Conservation (phyloP, 2,888 invertebrate genomes). For the Holacanthella duospinosa region DNA sequence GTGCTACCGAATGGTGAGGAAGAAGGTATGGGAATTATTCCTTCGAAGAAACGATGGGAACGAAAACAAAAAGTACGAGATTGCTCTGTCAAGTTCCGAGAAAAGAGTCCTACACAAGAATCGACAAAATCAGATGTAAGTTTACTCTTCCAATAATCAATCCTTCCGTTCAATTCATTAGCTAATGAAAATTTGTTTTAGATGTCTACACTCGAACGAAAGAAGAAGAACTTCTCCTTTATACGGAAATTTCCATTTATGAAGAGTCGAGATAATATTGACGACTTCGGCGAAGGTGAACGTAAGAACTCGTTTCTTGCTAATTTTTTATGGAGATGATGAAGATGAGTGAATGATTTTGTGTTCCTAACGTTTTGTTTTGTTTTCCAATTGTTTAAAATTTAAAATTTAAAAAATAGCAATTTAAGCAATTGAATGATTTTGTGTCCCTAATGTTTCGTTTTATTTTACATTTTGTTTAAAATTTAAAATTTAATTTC, state of each 20-base stretch:
- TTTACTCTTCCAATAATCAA: not conserved
- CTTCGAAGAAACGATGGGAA: constrained; percentile 90
- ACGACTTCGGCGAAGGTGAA: constrained; percentile 49
- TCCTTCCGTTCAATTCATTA: too few relatives aligned
- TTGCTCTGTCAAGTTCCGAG: constrained; percentile 95
- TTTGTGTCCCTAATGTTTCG: too few relatives aligned
- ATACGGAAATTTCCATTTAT: constrained; percentile 98
- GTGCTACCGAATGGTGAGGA: constrained; percentile 57
- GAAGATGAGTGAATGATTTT: not conserved
- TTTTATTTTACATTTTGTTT: constrained; percentile 8
- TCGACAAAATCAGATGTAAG: constrained; percentile 14
- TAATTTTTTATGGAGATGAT: constrained; percentile 28
- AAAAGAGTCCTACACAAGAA: constrained; percentile 37
- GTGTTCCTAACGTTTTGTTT: not conserved
- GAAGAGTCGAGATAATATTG: constrained; percentile 94
- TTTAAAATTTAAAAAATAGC: too few relatives aligned
- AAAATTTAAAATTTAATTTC: too few relatives aligned
- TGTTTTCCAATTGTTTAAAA: not conserved
- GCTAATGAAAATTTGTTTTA: constrained; percentile 41
- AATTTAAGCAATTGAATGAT: too few relatives aligned
- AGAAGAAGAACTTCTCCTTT: constrained; percentile 97
- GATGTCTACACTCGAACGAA: constrained; percentile 87
- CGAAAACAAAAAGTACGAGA: constrained; percentile 92
- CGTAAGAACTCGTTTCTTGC: constrained; percentile 85
- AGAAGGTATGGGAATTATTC: constrained; percentile 87